A percentile compares a stretch with the other conserved stretches of the same genome.
phyloP scores from a whole-genome alignment of 2,888 invertebrate species.

The Apocheima hispidaria region DNA sequence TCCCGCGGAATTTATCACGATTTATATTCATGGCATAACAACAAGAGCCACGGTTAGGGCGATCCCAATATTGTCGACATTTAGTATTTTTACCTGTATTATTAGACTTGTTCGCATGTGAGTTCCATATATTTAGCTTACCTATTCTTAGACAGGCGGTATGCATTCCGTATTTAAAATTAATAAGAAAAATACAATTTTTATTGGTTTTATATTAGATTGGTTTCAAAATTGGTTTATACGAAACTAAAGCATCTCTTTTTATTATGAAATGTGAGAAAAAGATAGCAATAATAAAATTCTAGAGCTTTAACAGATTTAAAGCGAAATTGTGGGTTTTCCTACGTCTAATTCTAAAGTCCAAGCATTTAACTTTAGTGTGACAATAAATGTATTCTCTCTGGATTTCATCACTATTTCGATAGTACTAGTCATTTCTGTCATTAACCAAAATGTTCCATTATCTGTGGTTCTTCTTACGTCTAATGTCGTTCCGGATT shows the following conservation, averaged over 20 bases:
- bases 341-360: too few species aligned
- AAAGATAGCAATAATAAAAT: too few species aligned
- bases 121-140: not conserved
- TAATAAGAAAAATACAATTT: too few species aligned
- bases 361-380: too few species aligned
- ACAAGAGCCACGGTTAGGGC: constrained; percentile 82
- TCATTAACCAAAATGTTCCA: not conserved
- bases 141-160: not conserved
- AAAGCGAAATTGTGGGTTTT: too few species aligned
- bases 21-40: constrained; percentile 87
- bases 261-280: too few species aligned
- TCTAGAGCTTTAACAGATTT: too few species aligned
- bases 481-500: constrained; percentile 41
- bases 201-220: too few species aligned
- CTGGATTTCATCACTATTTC: not conserved
- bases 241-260: too few species aligned
- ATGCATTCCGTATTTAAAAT: too few species aligned
- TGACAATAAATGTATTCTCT: not conserved
- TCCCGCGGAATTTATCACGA: constrained; percentile 86
- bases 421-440: not conserved
- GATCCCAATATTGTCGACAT: constrained; percentile 77
- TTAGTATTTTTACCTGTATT: constrained; percentile 55
- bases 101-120: constrained; percentile 2
- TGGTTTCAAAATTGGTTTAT: too few species aligned
- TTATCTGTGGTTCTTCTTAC: constrained; percentile 21